Base-by-base conservation (phyloP, 1,140 invertebrate species). In the Drosophila navojoa region DNA sequence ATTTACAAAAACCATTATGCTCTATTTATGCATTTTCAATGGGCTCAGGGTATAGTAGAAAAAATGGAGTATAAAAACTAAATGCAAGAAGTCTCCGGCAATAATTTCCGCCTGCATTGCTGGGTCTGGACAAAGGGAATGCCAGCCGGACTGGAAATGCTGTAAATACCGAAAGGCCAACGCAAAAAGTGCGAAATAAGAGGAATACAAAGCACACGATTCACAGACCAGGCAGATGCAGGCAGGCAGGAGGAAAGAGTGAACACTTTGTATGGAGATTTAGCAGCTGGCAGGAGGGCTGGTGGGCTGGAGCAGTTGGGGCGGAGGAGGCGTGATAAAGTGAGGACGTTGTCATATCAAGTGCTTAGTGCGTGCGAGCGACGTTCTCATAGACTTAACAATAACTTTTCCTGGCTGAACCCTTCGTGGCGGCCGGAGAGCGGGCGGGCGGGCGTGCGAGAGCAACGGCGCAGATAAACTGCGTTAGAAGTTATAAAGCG, bases 401-500 rank as follows among this genome's bases (percentile, higher is more conserved):
- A 86, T 87, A 86, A 86, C 76, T 86, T 86, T 79, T 73, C 62
- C 67, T 38, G 57, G 69, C 50, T 85, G 74, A 71, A 72, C 62
- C 62, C 49, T 71, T 61, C 70, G 58, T n/a, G 16, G 40, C 35
- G 50, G 58, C 32, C 7, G 6, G 32, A 35, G 19, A 22, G 19
- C 4, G 27, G 74, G 57, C 52, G 38, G 61, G 40, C 9, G 42
- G 42, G 4, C n/a, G 27, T 10, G 54, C 63, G 38, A 58, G 50
- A 27, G 29, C 55, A 45, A 19, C 54, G 35, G 50, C 49, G 57
- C 79, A 76, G 81, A 87, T 87, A 87, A 87, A 87, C 79, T 87
- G 82, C 76, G 79, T 87, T 87, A 73, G 79, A 87, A 87, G 79
- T 87, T 89, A 87, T 87, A 87, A 87, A 87, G 84, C 82, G 82